Evolutionary conservation across 2,888 invertebrate species (phyloP), one percentile per base, ranked within the genome.

Genomic region (Actias luna): DNA sequence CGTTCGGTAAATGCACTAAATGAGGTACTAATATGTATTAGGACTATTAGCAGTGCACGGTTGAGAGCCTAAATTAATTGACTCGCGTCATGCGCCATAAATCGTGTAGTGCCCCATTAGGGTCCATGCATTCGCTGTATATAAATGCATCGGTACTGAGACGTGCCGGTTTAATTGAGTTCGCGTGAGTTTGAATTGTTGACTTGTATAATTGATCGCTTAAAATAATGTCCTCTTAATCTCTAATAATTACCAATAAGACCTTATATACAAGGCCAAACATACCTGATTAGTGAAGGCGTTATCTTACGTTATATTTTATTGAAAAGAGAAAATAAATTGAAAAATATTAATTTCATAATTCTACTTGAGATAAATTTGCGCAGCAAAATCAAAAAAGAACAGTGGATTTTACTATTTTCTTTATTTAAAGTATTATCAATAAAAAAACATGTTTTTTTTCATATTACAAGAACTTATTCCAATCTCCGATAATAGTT

Each of bases 31-130:
- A 75, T 74, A 72, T 72, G 76, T 72, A 80, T 78, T 42, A 42
- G 5, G 42, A 42, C 42, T 42, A 42, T 42, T 78, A 76, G 67
- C 67, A 64, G 67, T 72, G 67, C 67, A 74, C 73, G 72, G 73
- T 69, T 66, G 68, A 70, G 64, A 67, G 72, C 76, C 72, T 74
- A 73, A 79, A 83, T 84, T 82, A 80, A 84, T 82, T 82, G 72
- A 75, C 74, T 72, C 69, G 67, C 69, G 73, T 72, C 75, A 77
- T 65, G 71, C 69, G 55, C 72, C 73, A 76, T 82, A 82, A 78
- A 80, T 80, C 77, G 74, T 58, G 60, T 57, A 36, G 61, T 36
- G 58, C 46, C 25, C 50, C 61, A 61, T 61, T 61, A 61, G 31
- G 52, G 52, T 52, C 52, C 29, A 52, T 52, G 55, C 27, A 55